These are phyloP conservation scores for Paracyprichromis sp. DNA, from an alignment of 2,113 vertebrate genomes.

Conservation along the genomic window DNA sequence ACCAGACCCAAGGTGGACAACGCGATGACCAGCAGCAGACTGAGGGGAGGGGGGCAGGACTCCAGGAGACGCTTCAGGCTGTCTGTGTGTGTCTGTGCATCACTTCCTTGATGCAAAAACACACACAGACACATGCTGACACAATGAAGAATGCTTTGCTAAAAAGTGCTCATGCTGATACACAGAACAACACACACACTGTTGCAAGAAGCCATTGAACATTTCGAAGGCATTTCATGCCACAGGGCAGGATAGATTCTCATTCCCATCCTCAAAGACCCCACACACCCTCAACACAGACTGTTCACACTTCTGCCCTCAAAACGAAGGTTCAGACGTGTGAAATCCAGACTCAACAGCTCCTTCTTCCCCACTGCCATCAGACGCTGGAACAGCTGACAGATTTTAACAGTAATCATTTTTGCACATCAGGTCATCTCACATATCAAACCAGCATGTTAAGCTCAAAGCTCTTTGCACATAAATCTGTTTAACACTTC, in stretches of 20 bases:
- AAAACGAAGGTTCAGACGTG: neutral
- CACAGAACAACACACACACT: neutral
- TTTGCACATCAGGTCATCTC: neutral
- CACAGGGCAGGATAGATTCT: neutral
- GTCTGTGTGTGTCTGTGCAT: neutral
- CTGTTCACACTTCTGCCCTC: neutral
- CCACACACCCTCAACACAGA: neutral
- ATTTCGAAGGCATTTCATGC: neutral
- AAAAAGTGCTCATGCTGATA: neutral
- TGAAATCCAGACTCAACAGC: neutral
- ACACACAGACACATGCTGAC: rapidly evolving
- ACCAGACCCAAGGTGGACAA: neutral
- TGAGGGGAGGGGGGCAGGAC: neutral
- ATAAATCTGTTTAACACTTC: neutral
- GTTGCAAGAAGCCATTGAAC: neutral
- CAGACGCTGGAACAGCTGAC: neutral
- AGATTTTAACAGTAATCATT: neutral
- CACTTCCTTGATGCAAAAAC: neutral
- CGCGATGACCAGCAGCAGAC: rapidly evolving
- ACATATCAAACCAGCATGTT: neutral
- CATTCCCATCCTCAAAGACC: neutral
- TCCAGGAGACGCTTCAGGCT: neutral
- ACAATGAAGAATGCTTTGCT: rapidly evolving
- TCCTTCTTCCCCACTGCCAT: rapidly evolving
- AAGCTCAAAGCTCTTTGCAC: neutral